Evolutionary conservation across 2,888 invertebrate genomes (phyloP).

Genomic region (Listrodromus nycthemerus): DNA sequence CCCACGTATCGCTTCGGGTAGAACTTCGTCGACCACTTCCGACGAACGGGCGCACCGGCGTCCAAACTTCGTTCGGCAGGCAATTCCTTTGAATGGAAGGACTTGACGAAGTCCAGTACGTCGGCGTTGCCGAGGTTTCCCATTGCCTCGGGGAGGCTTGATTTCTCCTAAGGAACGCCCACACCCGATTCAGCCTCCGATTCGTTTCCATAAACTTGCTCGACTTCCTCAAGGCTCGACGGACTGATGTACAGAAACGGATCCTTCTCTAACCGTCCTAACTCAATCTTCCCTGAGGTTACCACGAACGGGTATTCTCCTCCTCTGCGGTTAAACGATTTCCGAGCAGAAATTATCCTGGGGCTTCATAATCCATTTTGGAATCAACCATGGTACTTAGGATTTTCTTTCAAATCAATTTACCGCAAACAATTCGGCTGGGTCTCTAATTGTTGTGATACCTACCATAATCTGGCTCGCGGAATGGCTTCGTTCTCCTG

Average conservation of each 20-base stretch:
- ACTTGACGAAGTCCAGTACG: slow-evolving; percentile 15
- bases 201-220: slow-evolving; percentile 43
- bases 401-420: slow-evolving; percentile 40
- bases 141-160: slow-evolving; percentile 40
- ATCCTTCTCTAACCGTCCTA: slow-evolving; percentile 27
- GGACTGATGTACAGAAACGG: slow-evolving; percentile 11
- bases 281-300: neutral
- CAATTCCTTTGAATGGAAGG: slow-evolving; percentile 49
- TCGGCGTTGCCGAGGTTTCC: slow-evolving; percentile 9
- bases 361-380: slow-evolving; percentile 1
- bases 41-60: slow-evolving; percentile 7
- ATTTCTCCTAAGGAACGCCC: slow-evolving; percentile 26
- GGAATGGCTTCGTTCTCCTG: neutral
- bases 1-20: slow-evolving; percentile 55
- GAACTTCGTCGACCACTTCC: slow-evolving; percentile 52
- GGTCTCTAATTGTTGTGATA: neutral
- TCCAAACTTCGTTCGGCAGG: slow-evolving; percentile 42
- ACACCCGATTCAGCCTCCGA: slow-evolving; percentile 21
- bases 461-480: neutral
- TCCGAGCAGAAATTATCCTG: slow-evolving; percentile 26
- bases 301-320: slow-evolving; percentile 9
- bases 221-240: slow-evolving; percentile 38
- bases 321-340: slow-evolving; percentile 13
- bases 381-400: neutral
- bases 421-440: slow-evolving; percentile 1